Conservation (phyloP, 1,140 invertebrate genomes). For the Drosophila mayri region DNA sequence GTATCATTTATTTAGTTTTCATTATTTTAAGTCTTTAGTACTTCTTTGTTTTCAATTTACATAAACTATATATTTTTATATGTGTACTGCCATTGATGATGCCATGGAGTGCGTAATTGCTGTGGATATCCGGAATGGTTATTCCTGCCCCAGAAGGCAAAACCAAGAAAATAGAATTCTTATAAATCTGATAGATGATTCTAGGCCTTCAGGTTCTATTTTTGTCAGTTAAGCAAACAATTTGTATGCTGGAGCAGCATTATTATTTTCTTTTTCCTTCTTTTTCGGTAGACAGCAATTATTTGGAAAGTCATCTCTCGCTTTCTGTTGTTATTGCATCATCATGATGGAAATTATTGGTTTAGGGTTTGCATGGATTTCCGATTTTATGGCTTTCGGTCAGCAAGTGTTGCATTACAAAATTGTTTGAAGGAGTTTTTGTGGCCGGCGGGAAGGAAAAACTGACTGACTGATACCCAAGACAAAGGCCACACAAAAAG, state of each 20-base stretch:
- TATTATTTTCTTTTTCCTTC: neutral
- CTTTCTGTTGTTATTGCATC: conserved; percentile 44
- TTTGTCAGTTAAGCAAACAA: conserved; percentile 28
- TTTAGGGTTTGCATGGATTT: conserved; percentile 36
- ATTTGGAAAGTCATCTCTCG: conserved; percentile 27
- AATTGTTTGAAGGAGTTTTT: conserved; percentile 26
- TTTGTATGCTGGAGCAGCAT: conserved; percentile 29
- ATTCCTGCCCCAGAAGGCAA: conserved; percentile 16
- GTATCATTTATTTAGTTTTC: neutral
- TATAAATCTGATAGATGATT: conserved; percentile 28
- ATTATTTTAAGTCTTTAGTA: neutral
- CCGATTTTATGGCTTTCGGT: conserved; percentile 40
- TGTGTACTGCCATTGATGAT: conserved; percentile 8
- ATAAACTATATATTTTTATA: neutral
- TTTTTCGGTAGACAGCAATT: conserved; percentile 28
- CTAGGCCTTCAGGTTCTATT: conserved; percentile 24
- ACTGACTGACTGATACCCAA: conserved; percentile 1
- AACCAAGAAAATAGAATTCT: conserved; percentile 25
- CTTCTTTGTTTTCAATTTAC: neutral
- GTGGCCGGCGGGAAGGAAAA: neutral
- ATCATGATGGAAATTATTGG: conserved; percentile 51
- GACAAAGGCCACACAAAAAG: conserved; percentile 29
- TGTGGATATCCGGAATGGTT: conserved; percentile 38
- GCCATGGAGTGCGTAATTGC: conserved; percentile 45
- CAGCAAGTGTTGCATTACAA: conserved; percentile 57